Conservation (phyloP, 1,140 invertebrate species). For the Trypoxylus dichotomus region DNA sequence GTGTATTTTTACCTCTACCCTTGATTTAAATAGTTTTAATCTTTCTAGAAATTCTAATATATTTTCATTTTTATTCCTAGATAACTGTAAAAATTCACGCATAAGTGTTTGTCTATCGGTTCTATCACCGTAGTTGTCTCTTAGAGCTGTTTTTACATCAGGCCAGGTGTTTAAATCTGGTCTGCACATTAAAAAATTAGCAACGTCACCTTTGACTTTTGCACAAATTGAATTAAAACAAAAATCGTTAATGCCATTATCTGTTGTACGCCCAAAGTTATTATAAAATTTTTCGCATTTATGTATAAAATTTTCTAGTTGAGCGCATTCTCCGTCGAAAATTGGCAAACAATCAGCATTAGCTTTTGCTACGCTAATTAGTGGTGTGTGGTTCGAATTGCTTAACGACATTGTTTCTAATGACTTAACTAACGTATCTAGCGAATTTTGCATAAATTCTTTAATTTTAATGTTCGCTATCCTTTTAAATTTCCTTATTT, state of each 20-base stretch:
- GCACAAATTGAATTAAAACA: constrained; percentile 12
- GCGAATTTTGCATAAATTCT: not conserved
- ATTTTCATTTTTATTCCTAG: not conserved
- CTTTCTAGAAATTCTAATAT: constrained; percentile 26
- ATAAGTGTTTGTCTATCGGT: constrained; percentile 4
- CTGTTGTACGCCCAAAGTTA: not conserved
- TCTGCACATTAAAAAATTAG: constrained; percentile 11
- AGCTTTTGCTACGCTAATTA: constrained; percentile 15
- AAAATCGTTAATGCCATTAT: constrained; percentile 24
- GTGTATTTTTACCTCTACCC: constrained; percentile 10
- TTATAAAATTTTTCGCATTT: constrained; percentile 26
- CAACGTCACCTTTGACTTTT: constrained; percentile 12
- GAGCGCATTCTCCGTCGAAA: not conserved
- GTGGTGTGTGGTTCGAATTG: not conserved
- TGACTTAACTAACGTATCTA: not conserved
- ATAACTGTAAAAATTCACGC: constrained; percentile 9
- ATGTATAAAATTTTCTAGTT: constrained; percentile 22
- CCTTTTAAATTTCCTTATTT: not conserved
- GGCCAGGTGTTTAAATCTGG: constrained; percentile 15
- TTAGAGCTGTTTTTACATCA: not conserved
- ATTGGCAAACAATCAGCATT: constrained; percentile 13
- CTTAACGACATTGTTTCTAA: not conserved
- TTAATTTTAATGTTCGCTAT: not conserved
- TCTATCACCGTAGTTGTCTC: constrained; percentile 15
- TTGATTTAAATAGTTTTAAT: not conserved